A percentile compares a stretch with the other conserved stretches of the same genome.
Conservation (phyloP, 2,888 invertebrate genomes). For the Lacanobia wlatinum region DNA sequence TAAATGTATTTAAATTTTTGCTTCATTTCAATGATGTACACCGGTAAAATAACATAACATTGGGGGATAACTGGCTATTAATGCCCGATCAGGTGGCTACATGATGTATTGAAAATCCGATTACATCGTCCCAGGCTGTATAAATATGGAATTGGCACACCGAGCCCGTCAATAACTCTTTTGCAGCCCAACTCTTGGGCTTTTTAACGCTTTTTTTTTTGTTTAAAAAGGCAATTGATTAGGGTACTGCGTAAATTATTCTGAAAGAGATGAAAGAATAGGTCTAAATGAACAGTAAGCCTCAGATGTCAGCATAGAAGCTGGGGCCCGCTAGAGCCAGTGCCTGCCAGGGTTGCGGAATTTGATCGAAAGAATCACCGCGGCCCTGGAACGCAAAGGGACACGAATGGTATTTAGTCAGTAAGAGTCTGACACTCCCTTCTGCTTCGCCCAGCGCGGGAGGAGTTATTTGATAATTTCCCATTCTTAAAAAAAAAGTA, state of each 20-base stretch:
- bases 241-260: conserved; percentile 1
- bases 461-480: too few species aligned
- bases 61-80: conserved; percentile 49
- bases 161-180: conserved; percentile 40
- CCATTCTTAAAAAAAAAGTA: too few species aligned
- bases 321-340: too few species aligned
- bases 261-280: neutral
- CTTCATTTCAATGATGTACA: conserved; percentile 15
- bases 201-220: conserved; percentile 1
- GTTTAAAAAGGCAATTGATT: conserved; percentile 19
- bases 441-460: too few species aligned
- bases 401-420: too few species aligned
- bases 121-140: conserved; percentile 35
- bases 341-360: too few species aligned
- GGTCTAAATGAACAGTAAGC: neutral
- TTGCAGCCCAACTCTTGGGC: conserved; percentile 5
- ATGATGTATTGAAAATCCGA: conserved; percentile 59
- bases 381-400: too few species aligned
- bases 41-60: conserved; percentile 32
- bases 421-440: too few species aligned
- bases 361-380: too few species aligned
- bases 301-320: too few species aligned
- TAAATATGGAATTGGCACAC: conserved; percentile 37
- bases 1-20: conserved; percentile 24
- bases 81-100: conserved; percentile 47